Conservation (phyloP, 2,797 vertebrate species). For the Acanthopagrus latus region DNA sequence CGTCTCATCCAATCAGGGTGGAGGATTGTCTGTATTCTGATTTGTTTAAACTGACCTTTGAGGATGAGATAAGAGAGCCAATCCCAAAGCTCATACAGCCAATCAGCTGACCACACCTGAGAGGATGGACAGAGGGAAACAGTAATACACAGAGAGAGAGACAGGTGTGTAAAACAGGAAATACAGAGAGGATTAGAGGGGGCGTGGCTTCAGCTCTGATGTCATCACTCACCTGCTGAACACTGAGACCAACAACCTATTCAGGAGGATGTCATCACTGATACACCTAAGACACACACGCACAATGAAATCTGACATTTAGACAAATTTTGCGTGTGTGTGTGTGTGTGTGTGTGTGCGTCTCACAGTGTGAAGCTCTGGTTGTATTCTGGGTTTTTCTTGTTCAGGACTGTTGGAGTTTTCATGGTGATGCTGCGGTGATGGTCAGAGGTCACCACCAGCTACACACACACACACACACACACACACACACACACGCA, state of each 20-base stretch:
- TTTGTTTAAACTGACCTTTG: constrained; percentile 82
- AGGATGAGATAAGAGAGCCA: constrained; percentile 82
- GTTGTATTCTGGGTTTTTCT: constrained; percentile 76
- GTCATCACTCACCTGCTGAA: constrained; percentile 65
- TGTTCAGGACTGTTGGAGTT: constrained; percentile 69
- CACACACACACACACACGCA: background rate
- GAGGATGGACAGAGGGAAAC: constrained; percentile 7
- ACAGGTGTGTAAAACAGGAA: background rate
- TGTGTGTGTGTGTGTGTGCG: constrained; percentile 13
- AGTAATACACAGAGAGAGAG: background rate
- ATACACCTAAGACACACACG: constrained; percentile 56
- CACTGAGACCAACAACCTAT: constrained; percentile 76
- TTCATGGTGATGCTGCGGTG: constrained; percentile 63
- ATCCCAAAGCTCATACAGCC: constrained; percentile 91
- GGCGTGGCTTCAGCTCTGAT: background rate
- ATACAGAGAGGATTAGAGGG: background rate
- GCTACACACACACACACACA: constrained; percentile 39
- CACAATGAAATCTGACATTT: too few species aligned
- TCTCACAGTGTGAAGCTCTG: constrained; percentile 74
- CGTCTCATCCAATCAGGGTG: background rate
- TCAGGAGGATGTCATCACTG: constrained; percentile 47
- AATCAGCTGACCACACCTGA: constrained; percentile 82
- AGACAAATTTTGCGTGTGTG: background rate
- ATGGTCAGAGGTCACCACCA: constrained; percentile 49
- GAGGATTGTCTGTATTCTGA: background rate